Base-by-base conservation (phyloP, 2,113 vertebrate species). In the Ammodytes dubius region DNA sequence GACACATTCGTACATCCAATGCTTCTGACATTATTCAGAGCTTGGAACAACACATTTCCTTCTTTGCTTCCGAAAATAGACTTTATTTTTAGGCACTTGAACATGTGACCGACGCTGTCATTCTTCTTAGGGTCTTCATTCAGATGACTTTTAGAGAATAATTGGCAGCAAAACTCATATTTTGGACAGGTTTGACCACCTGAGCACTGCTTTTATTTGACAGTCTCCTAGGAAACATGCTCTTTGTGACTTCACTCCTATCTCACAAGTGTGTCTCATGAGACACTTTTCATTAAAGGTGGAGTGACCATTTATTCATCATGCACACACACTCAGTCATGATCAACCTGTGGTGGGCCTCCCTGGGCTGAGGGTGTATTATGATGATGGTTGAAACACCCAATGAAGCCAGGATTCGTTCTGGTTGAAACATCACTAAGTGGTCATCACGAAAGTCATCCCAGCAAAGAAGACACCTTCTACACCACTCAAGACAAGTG, bases 211-310 rank as follows among this genome's bases (percentile, higher is more conserved):
- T 42, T 50, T 10, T 59, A 53, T 43, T 78, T 50, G 63, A 70
- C 39, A 4, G 27, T 69, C 42, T 81, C 73, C 35, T 0, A 56
- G 59, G 79, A 74, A 71, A 72, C 53, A 7, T 4, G 42, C 2
- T 40, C 4, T 2, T 7, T 4, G 1, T n/a, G 14, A 52, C 2
- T 5, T 2, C 14, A 8, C 1, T 2, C 15, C 4, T 27, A 27
- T 63, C 3, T n/a, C 37, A 43, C 7, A 13, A 8, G 4, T 46
- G 15, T 13, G 6, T 39, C 6, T 68, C 58, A 72, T 6, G 11
- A 40, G 2, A 56, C 46, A 61, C 74, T 71, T 84, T 66, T 84
- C 57, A 81, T 54, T 13, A 11, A 37, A 27, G 27, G 27, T 27
- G 27, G 27, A 27, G 27, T 27, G 27, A 27, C 27, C 27, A 27